Evolutionary conservation across 2,888 invertebrate genomes (phyloP), one percentile per base, ranked within the genome.

Genomic region (Drosophila neonasuta): DNA sequence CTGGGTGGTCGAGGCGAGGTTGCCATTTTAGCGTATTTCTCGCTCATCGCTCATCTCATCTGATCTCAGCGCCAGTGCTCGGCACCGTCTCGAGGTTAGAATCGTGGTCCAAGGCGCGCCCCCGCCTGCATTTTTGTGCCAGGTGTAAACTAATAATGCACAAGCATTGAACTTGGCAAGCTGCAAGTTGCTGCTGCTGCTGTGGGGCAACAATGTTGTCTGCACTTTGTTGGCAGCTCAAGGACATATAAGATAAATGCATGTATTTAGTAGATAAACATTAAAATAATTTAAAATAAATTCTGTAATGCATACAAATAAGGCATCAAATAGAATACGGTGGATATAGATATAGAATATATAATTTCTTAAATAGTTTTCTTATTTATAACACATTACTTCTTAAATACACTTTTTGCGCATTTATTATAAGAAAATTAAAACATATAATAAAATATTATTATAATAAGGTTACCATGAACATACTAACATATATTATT

Each of bases 1-100:
- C 50, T 76, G 83, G 83, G 83, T 85, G 83, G 83, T 78, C 83
- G 24, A 24, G 20, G 8, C 42, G 42, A 58, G 36, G 42, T 32
- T 58, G 62, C 34, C 56, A 52, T 61, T 30, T 34, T 36, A 17
- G 15, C 42, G 29, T 13, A 29, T 13, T 29, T 49, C 15, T n/a
- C 9, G n/a, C 32, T 24, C n/a, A n/a, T 5, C n/a, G 1, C 6
- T 5, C 34, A 34, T 36, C 36, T 36, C 36, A n/a, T 5, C 32
- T 32, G 6, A n/a, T 36, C 49, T 15, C 49, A 48, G 17, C 9
- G 17, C 39, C 10, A 30, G 8, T 32, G 30, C 10, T 39, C 2
- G 7, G 11, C 39, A n/a, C 11, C 13, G 11, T 30, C 3, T 6
- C 46, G 59, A 58, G 62, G 60, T 36, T 67, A 24, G n/a, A 51